phyloP scores from a whole-genome alignment of 2,113 vertebrate genomes.

The Albula goreensis region DNA sequence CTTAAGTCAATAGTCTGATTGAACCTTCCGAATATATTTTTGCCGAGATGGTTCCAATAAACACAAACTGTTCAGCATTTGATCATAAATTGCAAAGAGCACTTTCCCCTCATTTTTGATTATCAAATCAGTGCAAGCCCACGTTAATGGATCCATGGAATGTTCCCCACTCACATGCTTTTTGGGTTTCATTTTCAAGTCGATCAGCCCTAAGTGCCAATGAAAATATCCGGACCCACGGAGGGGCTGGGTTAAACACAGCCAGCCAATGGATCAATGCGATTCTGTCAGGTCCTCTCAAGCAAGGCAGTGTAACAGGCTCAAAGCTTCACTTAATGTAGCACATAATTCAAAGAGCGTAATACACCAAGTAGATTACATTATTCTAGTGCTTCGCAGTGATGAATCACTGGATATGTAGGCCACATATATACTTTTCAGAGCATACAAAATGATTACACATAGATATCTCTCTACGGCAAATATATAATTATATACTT shows the following conservation, averaged over 20 bases:
- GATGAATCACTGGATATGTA: background rate
- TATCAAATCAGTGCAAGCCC: background rate
- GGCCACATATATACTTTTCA: constrained; percentile 1
- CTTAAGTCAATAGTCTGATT: too few species aligned
- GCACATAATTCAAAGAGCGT: background rate
- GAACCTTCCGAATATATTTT: too few species aligned
- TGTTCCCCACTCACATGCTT: background rate
- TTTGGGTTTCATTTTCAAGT: background rate
- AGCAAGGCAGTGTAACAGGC: background rate
- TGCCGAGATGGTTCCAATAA: too few species aligned
- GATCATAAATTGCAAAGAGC: too few species aligned
- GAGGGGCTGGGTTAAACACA: background rate
- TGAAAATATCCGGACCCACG: background rate
- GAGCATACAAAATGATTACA: background rate
- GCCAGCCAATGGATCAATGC: background rate
- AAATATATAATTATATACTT: constrained; percentile 3
- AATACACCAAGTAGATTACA: constrained; percentile 4
- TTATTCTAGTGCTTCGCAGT: constrained; percentile 18
- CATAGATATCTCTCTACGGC: background rate
- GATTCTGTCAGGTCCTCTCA: background rate
- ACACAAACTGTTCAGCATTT: too few species aligned
- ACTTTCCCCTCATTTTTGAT: background rate
- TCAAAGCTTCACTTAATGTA: background rate
- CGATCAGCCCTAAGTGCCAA: background rate
- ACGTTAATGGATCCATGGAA: too few species aligned